Percentiles rank a stretch among this genome's conserved stretches.
These are phyloP conservation scores for Poecilia velifera DNA, from an alignment of 2,797 vertebrate genomes.

Conservation along the genomic window DNA sequence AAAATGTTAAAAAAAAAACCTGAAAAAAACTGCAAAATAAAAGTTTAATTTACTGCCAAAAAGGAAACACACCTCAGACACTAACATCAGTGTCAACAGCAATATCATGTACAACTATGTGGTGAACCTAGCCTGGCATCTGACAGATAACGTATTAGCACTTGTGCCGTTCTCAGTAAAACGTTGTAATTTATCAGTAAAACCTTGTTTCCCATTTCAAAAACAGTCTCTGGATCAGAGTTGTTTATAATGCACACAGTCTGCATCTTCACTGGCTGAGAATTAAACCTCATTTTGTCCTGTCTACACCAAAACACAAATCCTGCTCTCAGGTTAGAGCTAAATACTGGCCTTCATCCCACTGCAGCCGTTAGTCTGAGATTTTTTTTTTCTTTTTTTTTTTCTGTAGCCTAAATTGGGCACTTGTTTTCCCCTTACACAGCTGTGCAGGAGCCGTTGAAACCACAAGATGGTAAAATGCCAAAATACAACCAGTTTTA, in stretches of 20 bases:
- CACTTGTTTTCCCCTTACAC: conserved; percentile 64
- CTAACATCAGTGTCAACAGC: not conserved
- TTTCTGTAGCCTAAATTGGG: conserved; percentile 61
- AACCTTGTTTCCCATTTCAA: not conserved
- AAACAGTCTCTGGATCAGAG: not conserved
- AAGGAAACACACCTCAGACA: not conserved
- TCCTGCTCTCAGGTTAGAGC: conserved; percentile 41
- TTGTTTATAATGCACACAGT: conserved; percentile 4
- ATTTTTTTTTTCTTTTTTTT: conserved; percentile 24
- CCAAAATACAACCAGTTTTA: conserved; percentile 55
- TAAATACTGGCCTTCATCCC: conserved; percentile 46
- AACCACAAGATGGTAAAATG: conserved; percentile 67
- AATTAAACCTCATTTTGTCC: conserved; percentile 35
- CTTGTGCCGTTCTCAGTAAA: not conserved
- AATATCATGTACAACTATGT: not conserved
- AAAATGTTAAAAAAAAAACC: not conserved
- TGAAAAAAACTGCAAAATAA: not conserved
- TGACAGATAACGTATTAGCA: not conserved
- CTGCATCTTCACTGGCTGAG: conserved; percentile 11
- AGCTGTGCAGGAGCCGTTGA: conserved; percentile 64
- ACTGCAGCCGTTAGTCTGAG: conserved; percentile 52
- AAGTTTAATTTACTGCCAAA: not conserved
- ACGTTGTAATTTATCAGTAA: not conserved
- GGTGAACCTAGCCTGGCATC: not conserved
- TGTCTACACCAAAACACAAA: conserved; percentile 51